Percentiles rank a stretch among this genome's conserved stretches.
phyloP scores from a whole-genome alignment of 2,888 invertebrate species.

The Rapana venosa region DNA sequence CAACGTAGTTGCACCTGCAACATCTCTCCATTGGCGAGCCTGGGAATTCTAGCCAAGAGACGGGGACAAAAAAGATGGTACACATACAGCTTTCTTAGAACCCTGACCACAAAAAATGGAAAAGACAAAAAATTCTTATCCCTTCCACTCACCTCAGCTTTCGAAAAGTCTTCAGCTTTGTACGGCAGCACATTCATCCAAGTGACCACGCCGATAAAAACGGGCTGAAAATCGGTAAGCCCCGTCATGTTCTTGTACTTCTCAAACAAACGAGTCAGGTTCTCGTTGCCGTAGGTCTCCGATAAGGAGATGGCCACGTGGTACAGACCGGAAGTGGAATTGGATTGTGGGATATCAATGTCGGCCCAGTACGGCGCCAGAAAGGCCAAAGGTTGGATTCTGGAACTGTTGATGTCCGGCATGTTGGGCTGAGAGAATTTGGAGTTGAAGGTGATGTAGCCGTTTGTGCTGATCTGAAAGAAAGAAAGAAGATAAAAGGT shows the following conservation, averaged over 20 bases:
- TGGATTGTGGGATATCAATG: constrained; percentile 28
- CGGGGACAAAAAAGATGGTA: too few species aligned
- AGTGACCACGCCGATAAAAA: constrained; percentile 21
- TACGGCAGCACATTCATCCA: constrained; percentile 1
- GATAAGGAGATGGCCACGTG: neutral
- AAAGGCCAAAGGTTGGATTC: neutral
- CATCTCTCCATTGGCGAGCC: too few species aligned
- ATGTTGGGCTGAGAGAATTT: neutral
- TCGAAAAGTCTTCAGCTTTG: neutral
- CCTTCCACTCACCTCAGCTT: neutral
- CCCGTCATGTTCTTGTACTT: neutral
- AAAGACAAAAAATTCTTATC: neutral
- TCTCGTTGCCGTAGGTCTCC: neutral
- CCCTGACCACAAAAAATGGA: neutral
- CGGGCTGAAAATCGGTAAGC: neutral
- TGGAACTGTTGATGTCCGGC: neutral
- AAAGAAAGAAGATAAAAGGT: neutral
- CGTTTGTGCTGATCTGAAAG: constrained; percentile 23
- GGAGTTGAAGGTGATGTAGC: constrained; percentile 29
- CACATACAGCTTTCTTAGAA: too few species aligned
- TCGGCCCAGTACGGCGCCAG: constrained; percentile 30
- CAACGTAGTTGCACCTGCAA: too few species aligned
- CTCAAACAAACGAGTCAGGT: neutral
- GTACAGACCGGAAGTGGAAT: constrained; percentile 23
- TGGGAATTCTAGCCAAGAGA: too few species aligned